A percentile compares a stretch with the other conserved stretches of the same genome.
Conservation (phyloP, 2,113 vertebrate genomes). For the Pipra filicauda region DNA sequence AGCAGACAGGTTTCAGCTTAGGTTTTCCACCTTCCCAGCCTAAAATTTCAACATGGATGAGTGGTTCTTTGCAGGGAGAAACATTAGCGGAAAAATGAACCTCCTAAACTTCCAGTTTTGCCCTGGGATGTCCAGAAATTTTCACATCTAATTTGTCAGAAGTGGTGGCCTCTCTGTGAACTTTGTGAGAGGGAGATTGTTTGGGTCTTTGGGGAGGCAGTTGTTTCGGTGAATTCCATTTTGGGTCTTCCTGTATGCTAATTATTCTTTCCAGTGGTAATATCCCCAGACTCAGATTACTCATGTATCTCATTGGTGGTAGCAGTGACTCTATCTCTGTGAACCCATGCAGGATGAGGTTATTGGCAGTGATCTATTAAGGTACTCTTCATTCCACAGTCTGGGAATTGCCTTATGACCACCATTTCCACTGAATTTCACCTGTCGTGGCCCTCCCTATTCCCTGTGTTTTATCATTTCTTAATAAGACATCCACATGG, state of each 20-base stretch:
- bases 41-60: background rate
- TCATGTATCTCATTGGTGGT: background rate
- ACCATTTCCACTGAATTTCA: background rate
- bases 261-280: background rate
- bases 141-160: background rate
- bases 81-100: fast-evolving
- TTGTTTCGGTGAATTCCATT: background rate
- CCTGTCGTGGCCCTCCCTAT: background rate
- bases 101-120: background rate
- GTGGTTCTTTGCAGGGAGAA: background rate
- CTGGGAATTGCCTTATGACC: background rate
- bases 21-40: background rate
- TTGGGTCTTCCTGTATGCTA: background rate
- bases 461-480: background rate
- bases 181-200: background rate
- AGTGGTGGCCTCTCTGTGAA: background rate
- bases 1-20: background rate
- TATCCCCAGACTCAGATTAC: background rate
- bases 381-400: fast-evolving
- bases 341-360: background rate
- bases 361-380: background rate
- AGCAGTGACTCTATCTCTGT: background rate
- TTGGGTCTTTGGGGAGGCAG: background rate
- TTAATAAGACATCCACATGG: background rate
- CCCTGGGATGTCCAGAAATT: background rate